Conservation (phyloP, 2,113 vertebrate species). For the Bufo bufo region DNA sequence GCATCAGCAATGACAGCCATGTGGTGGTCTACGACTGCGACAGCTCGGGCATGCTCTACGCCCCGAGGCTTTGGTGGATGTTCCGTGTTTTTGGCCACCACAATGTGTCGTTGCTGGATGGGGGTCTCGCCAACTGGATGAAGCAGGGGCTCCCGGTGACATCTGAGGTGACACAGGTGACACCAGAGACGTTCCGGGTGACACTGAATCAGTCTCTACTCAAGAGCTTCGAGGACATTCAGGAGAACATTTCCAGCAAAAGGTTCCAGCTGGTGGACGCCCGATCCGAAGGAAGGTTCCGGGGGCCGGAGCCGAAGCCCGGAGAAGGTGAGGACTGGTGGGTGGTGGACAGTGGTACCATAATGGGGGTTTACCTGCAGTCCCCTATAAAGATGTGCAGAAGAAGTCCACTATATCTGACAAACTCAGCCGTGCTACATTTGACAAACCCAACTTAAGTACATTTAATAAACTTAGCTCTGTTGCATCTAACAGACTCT, state of each 20-base stretch:
- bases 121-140: constrained; percentile 87
- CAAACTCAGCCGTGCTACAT: too few relatives aligned
- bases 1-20: constrained; percentile 85
- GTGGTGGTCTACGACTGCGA: constrained; percentile 93
- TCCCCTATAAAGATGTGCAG: background rate
- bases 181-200: constrained; percentile 72
- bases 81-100: constrained; percentile 89
- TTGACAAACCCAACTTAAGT: too few relatives aligned
- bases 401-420: too few relatives aligned
- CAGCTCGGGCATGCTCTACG: constrained; percentile 79
- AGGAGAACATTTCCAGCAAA: constrained; percentile 79
- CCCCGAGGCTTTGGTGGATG: constrained; percentile 96
- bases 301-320: constrained; percentile 85
- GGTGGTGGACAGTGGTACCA: too few relatives aligned
- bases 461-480: background rate
- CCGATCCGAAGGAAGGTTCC: constrained; percentile 80
- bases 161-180: constrained; percentile 68
- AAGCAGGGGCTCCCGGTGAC: constrained; percentile 78
- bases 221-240: constrained; percentile 85
- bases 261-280: constrained; percentile 87
- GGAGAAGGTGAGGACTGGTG: constrained; percentile 75
- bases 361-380: background rate
- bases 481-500: background rate
- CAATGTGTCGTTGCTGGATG: constrained; percentile 87
- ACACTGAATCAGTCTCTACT: constrained; percentile 75